Base-by-base conservation (phyloP, 2,797 vertebrate genomes). In the Rhinogobio ventralis region DNA sequence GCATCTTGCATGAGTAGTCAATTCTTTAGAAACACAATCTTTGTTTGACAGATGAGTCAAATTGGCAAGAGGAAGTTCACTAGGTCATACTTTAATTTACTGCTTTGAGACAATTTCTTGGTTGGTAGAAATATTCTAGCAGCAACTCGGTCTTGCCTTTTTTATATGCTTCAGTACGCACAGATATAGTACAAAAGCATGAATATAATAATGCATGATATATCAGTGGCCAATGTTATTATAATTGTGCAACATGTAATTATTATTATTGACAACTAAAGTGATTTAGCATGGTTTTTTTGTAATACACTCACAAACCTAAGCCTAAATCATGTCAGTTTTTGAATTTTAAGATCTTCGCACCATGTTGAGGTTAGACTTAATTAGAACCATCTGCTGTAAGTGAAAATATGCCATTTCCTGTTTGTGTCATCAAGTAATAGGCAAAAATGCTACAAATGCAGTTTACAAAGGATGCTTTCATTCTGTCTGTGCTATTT, bases 381-480 rank as follows among this genome's bases (percentile, higher is more conserved):
- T 57, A 57, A 76, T 76, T 57, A 2, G 73, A 23, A 76, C 73
- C 51, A 57, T 57, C 30, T 76, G 30, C 51, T 76, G 20, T 5
- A 55, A 55, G 51, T 39, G 51, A 76, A 57, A 53, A 76, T 76
- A 76, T 75, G 51, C 51, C 73, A n/a, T 75, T 75, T 76, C 51
- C 73, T 57, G 73, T 76, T 57, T 57, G 20, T 57, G 13, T 15
- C 30, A 46, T 28, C 25, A 57, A n/a, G 14, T 64, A 30, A 76
- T 76, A 39, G 39, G 30, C 51, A 76, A 57, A 75, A 57, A 57
- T 76, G 73, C 49, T 15, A n/a, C 23, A 53, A 36, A 55, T 36
- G 51, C 51, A 55, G 30, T 75, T 55, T 75, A 75, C 3, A n/a
- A 30, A 57, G 51, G 51, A 57, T 57, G 51, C 73, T 75, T 51